Percentiles rank a stretch among this genome's conserved stretches.
phyloP scores from a whole-genome alignment of 2,797 vertebrate species.

The Knipowitschia caucasica region DNA sequence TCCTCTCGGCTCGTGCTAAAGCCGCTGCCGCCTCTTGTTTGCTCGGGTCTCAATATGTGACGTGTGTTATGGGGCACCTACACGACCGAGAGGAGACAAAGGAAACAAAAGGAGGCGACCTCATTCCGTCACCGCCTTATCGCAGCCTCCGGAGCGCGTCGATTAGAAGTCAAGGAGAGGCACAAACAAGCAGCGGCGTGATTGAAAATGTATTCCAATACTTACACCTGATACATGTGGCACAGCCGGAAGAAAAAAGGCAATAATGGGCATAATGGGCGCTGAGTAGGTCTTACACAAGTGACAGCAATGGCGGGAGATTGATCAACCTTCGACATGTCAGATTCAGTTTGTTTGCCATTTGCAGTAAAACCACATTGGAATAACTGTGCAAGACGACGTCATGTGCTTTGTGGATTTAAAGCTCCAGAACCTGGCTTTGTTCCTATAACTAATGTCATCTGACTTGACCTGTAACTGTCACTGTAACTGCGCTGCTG shows the following conservation, averaged over 20 bases:
- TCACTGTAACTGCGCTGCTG: no score
- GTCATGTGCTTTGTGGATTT: no score
- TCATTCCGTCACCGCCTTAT: conserved; percentile 35
- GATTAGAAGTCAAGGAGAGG: conserved; percentile 14
- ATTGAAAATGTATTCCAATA: background rate
- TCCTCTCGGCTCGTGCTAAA: background rate
- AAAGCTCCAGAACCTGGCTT: no score
- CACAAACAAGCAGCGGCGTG: background rate
- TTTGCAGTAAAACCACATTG: no score
- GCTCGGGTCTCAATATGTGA: conserved; percentile 23
- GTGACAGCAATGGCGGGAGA: no score
- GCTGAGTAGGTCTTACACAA: no score
- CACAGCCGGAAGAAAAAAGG: background rate
- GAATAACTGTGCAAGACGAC: no score
- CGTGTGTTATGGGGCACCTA: conserved; percentile 9
- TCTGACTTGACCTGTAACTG: no score
- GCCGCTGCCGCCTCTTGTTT: conserved; percentile 26
- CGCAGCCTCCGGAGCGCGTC: background rate
- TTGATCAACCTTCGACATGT: no score
- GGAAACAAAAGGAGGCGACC: conserved; percentile 25
- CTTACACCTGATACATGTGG: background rate
- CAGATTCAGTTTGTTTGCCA: no score
- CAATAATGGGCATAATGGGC: background rate
- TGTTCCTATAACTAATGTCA: no score
- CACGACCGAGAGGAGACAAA: conserved; percentile 1